phyloP scores from a whole-genome alignment of 2,797 vertebrate species.

The Brachyalestes nurse region DNA sequence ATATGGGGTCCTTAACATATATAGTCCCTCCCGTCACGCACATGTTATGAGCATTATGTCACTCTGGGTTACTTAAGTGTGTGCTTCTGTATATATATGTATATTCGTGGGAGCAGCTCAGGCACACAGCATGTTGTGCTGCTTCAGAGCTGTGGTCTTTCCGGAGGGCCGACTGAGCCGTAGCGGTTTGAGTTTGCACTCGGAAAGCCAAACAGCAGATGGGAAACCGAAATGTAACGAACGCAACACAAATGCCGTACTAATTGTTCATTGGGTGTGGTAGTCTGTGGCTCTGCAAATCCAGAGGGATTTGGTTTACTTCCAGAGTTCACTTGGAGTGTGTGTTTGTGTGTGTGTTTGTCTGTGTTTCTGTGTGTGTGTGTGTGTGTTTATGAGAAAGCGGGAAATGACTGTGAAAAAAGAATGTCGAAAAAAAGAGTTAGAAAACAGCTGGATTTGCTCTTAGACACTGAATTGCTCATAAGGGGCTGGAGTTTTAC shows the following conservation, averaged over 20 bases:
- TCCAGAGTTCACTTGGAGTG: constrained; percentile 55
- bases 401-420: constrained; percentile 14
- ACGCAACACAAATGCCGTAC: constrained; percentile 64
- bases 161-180: constrained; percentile 9
- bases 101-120: background rate
- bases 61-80: no score
- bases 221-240: constrained; percentile 46
- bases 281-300: constrained; percentile 61
- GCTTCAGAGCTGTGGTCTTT: background rate
- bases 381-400: constrained; percentile 47
- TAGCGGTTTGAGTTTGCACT: constrained; percentile 54
- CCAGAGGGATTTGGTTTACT: constrained; percentile 66
- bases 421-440: background rate
- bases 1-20: background rate
- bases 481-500: constrained; percentile 20
- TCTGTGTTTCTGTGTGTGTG: constrained; percentile 53
- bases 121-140: background rate
- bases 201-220: constrained; percentile 53
- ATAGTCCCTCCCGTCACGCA: background rate
- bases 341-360: no score
- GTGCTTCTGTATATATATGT: no score
- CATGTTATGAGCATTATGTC: background rate
- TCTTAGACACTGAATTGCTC: constrained; percentile 30
- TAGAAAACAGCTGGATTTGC: constrained; percentile 43
- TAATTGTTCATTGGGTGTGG: constrained; percentile 75